Evolutionary conservation across 2,797 vertebrate species (phyloP), one percentile per base, ranked within the genome.

Genomic region (Hylomyscus alleni): DNA sequence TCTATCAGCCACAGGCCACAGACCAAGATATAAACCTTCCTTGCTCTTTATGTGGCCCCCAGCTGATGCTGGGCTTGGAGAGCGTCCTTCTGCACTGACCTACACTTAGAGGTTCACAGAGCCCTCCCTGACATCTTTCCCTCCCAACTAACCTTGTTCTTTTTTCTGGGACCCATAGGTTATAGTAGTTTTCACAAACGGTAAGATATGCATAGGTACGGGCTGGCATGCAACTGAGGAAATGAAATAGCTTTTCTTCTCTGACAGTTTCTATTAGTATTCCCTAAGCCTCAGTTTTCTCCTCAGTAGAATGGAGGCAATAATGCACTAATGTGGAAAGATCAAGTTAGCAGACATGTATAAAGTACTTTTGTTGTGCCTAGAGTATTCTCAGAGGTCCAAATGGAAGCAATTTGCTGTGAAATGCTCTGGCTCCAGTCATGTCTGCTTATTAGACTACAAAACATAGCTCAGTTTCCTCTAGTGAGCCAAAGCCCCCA

Each of bases 301-400:
- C 40, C 85, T 91, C 31, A 87, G 17, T 90, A 84, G 47, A 97
- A 93, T 78, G 72, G 75, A 62, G 58, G 92, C 47, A 85, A 92
- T 87, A 81, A 72, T 67, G 2, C 40, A 58, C 29, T 56, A 52
- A 20, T 34, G 56, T 86, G 50, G 47, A 67, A 29, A 88, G 54
- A 93, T 58, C 52, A 81, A 52, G 47, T 37, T 56, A 82, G 58
- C 19, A 67, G 65, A 89, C 75, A 85, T 50, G 50, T 47, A 12
- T 50, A 22, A 89, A 91, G 37, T 82, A 26, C 3, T 29, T 14
- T 50, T 4, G 22, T 4, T 56, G 29, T 77, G 47, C 83, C 44
- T 69, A 22, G 20, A 69, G 62, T 47, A 52, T 69, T 24, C 69
- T 86, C 84, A 52, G 62, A 56, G 26, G 13, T 78, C 50, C 1